Evolutionary conservation across 2,797 vertebrate species (phyloP).

Genomic region (Rhinichthys osculus): DNA sequence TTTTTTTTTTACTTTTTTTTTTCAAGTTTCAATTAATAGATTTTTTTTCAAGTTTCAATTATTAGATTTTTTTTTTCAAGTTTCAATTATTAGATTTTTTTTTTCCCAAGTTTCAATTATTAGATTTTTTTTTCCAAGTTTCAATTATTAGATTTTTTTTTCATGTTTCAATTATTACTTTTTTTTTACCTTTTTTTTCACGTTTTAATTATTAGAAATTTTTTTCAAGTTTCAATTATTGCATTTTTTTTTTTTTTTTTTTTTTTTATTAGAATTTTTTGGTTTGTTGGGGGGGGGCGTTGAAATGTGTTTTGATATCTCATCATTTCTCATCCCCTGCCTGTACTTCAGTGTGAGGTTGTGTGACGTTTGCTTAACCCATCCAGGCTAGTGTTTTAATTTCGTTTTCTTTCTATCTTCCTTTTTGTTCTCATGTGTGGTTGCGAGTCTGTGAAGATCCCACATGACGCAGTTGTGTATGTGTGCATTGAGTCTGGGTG

Average conservation of each 20-base stretch:
- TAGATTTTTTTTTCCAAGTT: constrained; percentile 39
- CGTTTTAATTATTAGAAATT: constrained; percentile 63
- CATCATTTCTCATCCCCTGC: constrained; percentile 61
- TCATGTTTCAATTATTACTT: background rate
- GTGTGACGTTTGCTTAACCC: constrained; percentile 70
- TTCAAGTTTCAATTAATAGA: constrained; percentile 13
- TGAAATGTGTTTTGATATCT: constrained; percentile 67
- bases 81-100: too few relatives aligned
- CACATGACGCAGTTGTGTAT: constrained; percentile 71
- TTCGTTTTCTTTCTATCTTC: background rate
- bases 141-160: constrained; percentile 56
- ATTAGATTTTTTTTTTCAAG: constrained; percentile 44
- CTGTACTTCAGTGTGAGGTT: constrained; percentile 61
- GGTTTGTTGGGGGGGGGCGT: background rate
- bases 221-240: constrained; percentile 7
- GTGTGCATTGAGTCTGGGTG: constrained; percentile 75
- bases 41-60: constrained; percentile 58
- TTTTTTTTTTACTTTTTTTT: background rate
- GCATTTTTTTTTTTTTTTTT: too few relatives aligned
- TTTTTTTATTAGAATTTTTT: constrained; percentile 8
- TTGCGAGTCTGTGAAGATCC: constrained; percentile 40
- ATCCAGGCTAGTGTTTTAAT: constrained; percentile 63
- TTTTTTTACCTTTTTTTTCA: constrained; percentile 33
- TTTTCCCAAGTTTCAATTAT: too few relatives aligned
- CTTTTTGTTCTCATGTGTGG: constrained; percentile 12